phyloP scores from a whole-genome alignment of 30 jellyfish, hydroid and myxozoan species.

The Cassiopea andromeda region DNA sequence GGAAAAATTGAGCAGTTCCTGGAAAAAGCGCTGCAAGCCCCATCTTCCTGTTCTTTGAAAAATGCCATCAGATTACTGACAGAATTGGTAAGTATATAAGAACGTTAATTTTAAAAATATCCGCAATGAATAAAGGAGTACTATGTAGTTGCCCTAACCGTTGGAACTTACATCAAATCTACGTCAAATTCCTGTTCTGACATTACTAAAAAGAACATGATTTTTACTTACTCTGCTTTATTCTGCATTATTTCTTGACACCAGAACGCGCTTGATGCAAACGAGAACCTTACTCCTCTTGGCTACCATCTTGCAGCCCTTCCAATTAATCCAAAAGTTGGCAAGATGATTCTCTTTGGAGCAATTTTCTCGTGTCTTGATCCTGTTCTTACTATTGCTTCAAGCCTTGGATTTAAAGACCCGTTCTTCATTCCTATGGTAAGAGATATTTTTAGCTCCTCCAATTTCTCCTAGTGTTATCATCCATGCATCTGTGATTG shows the following conservation, averaged over 20 bases:
- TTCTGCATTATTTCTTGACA: neutral
- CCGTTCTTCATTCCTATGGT: constrained; percentile 89
- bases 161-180: too few relatives aligned
- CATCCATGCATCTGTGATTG: neutral
- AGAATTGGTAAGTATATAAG: constrained; percentile 49
- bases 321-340: constrained; percentile 89
- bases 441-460: neutral
- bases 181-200: too few relatives aligned
- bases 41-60: constrained; percentile 37
- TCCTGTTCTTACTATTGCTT: constrained; percentile 88
- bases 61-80: constrained; percentile 73
- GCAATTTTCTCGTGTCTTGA: constrained; percentile 95
- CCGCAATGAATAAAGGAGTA: too few relatives aligned
- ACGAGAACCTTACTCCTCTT: constrained; percentile 83
- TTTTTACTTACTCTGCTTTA: neutral
- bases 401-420: constrained; percentile 87
- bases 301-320: constrained; percentile 91
- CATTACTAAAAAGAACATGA: too few relatives aligned
- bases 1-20: constrained; percentile 71
- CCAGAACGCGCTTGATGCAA: constrained; percentile 77
- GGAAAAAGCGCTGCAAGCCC: constrained; percentile 82
- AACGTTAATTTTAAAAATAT: neutral
- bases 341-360: constrained; percentile 87
- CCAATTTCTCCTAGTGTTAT: neutral
- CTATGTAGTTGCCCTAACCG: too few relatives aligned